Evolutionary conservation across 2,888 invertebrate species (phyloP), one percentile per base, ranked within the genome.

Genomic region (Pelosia muscerda): DNA sequence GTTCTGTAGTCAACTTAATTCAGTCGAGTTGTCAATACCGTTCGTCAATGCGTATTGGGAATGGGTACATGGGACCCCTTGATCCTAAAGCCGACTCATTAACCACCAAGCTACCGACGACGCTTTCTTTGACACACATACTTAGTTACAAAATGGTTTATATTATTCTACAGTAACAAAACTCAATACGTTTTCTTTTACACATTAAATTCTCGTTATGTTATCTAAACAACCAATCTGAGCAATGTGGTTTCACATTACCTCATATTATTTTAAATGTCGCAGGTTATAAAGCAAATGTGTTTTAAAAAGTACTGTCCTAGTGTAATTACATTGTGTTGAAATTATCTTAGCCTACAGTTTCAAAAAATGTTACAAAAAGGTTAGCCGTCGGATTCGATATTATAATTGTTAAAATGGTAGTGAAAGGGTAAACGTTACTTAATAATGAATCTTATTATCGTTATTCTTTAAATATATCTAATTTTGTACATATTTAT

Each of bases 221-320:
- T 61, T 82, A 81, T 81, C 81, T 71, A 61, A 79, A 71, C 56
- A 69, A 65, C 68, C 63, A 59, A 75, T 80, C 76, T 76, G 61
- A 56, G 55, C 74, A 73, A 75, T 75, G 76, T 66, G 71, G 68
- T 68, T 71, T 73, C 72, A 65, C 72, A 49, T 49, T 62, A 62
- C 71, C 68, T 73, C 71, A 80, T 81, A 80, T 68, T 65, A 69
- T 67, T 59, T 68, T 68, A 65, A 79, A 80, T 68, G 71, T 62
- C 54, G 28, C 61, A 59, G 63, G 54, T 60, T 63, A 64, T 57
- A 67, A 59, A 59, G 67, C 38, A 66, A 75, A 79, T 42, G 19
- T 19, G 42, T 42, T 42, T 42, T 42, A 42, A 42, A 42, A 42
- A 42, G 19, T 0, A 42, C 19, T 42, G 19, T 42, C 19, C 19